These are phyloP conservation scores for Rhynchomys soricoides DNA, from an alignment of 2,113 vertebrate species.

Conservation along the genomic window DNA sequence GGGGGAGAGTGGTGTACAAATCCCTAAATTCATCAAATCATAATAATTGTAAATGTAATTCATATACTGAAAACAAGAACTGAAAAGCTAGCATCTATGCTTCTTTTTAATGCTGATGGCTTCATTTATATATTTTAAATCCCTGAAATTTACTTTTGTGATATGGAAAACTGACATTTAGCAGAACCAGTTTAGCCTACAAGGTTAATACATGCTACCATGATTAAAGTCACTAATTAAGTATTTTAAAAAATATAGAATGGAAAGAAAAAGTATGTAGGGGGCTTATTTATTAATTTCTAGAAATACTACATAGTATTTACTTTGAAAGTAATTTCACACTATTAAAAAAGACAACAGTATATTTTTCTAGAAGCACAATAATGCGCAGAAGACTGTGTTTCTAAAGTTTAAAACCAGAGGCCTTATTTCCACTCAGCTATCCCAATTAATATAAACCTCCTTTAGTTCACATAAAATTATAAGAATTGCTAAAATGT, in stretches of 20 bases:
- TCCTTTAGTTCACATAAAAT: conserved; percentile 45
- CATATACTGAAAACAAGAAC: background rate
- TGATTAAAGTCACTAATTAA: background rate
- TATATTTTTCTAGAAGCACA: conserved; percentile 39
- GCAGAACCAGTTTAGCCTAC: background rate
- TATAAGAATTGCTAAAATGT: conserved; percentile 55
- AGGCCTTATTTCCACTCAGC: background rate
- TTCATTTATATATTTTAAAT: conserved; percentile 10
- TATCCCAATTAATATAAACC: conserved; percentile 46
- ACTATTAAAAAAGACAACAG: background rate
- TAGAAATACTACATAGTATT: background rate
- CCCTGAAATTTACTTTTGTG: background rate
- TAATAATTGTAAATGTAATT: background rate
- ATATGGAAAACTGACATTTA: background rate
- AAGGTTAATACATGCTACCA: background rate
- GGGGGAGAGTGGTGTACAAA: background rate
- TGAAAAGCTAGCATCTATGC: background rate
- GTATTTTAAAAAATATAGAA: background rate
- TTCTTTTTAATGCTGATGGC: conserved; percentile 6
- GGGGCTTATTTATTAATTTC: background rate
- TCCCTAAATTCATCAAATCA: background rate
- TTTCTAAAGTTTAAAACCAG: conserved; percentile 10
- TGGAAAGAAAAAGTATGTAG: background rate
- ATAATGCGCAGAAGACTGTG: conserved; percentile 23
- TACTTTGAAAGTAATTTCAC: conserved; percentile 51